Percentiles rank a stretch among this genome's conserved stretches.
These are phyloP conservation scores for Julus scandinavius DNA, from an alignment of 2,888 invertebrate genomes.

Conservation along the genomic window DNA sequence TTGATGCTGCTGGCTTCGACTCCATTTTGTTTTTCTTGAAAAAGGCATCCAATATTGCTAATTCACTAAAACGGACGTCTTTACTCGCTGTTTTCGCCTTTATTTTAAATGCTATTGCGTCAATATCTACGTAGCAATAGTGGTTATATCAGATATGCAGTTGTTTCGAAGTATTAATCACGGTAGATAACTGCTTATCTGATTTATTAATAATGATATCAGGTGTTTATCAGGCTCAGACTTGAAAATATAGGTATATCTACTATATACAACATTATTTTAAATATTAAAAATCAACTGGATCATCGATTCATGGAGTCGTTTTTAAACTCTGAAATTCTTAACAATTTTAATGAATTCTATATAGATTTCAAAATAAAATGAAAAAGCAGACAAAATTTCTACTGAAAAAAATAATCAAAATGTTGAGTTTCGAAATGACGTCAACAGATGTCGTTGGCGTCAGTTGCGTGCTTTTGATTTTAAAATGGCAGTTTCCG, in stretches of 20 bases:
- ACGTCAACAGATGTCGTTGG: background rate
- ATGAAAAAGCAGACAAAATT: background rate
- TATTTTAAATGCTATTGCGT: background rate
- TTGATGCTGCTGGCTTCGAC: slow-evolving; percentile 19
- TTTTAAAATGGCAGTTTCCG: slow-evolving; percentile 48
- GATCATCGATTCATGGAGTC: background rate
- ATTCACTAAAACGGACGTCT: background rate
- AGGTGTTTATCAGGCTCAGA: background rate
- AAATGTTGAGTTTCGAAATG: background rate
- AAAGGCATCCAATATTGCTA: background rate
- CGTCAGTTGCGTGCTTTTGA: background rate
- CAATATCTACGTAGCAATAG: background rate
- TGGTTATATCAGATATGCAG: background rate
- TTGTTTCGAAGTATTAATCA: background rate
- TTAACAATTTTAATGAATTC: background rate
- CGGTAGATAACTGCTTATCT: background rate
- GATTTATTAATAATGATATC: background rate
- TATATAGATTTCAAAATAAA: background rate
- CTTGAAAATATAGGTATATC: background rate
- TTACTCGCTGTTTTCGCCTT: background rate
- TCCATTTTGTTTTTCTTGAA: background rate
- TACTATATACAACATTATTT: background rate
- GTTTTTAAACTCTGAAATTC: background rate
- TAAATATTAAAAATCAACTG: background rate
- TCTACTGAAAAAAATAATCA: background rate